phyloP scores from a whole-genome alignment of 2,113 vertebrate genomes.

The Sterrhoptilus dennistouni region DNA sequence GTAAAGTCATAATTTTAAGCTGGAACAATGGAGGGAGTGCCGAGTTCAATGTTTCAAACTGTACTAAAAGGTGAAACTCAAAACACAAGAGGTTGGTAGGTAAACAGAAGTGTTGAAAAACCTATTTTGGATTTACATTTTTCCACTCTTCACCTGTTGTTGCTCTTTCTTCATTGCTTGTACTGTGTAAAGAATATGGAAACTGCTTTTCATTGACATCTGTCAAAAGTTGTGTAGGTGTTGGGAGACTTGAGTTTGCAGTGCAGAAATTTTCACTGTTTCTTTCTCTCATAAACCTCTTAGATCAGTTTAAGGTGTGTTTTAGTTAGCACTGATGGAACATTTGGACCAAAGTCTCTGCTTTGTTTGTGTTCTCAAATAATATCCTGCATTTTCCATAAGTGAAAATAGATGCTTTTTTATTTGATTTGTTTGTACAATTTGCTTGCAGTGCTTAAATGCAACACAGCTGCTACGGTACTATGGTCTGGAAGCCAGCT shows the following conservation, averaged over 20 bases:
- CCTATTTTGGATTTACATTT: not conserved
- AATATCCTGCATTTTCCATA: not conserved
- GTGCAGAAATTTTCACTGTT: not conserved
- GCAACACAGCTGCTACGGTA: slow-evolving; percentile 87
- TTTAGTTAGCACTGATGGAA: not conserved
- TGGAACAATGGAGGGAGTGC: not conserved
- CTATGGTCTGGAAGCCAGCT: slow-evolving; percentile 83
- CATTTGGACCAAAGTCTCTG: not conserved
- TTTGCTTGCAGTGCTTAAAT: slow-evolving; percentile 88
- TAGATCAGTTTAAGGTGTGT: not conserved
- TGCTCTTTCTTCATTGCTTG: not conserved
- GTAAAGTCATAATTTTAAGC: not conserved
- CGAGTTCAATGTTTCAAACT: not conserved
- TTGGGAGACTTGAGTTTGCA: not conserved
- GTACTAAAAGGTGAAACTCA: not conserved
- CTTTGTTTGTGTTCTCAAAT: not conserved
- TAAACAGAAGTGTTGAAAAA: not conserved
- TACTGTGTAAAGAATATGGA: not conserved
- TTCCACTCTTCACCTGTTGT: not conserved
- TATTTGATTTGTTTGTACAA: slow-evolving; percentile 15
- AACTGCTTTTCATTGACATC: not conserved
- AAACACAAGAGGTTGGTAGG: not conserved
- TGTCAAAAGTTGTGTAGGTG: not conserved
- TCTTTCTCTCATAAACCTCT: not conserved
- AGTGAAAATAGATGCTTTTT: not conserved